Evolutionary conservation across 2,888 invertebrate genomes (phyloP), one percentile per base, ranked within the genome.

Genomic region (Melieria crassipennis): DNA sequence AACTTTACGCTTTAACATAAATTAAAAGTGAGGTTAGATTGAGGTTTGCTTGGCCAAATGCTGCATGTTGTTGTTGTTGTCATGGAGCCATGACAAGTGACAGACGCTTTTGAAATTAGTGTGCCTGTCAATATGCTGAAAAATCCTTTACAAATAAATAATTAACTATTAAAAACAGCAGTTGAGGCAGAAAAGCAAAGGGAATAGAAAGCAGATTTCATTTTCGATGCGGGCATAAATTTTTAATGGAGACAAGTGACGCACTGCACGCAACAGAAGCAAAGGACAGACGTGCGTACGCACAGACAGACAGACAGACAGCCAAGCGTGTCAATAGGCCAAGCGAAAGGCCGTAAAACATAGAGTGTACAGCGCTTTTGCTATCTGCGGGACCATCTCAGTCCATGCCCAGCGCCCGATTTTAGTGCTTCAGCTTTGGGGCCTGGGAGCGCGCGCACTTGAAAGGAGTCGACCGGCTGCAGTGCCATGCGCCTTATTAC

Each of bases 401-500:
- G 56, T 56, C 16, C 7, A 5, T 6, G 16, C 16, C 7, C 42
- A n/a, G 7, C 3, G 16, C 57, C n/a, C 16, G 30, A n/a, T 58
- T 9, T 42, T 11, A 16, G 10, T 10, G n/a, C 43, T 43, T 43
- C 6, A 58, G 42, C 30, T 30, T 1, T 30, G 43, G 52, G 64
- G 42, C 11, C 13, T 52, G 7, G 13, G 16, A 42, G n/a, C 7
- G 52, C 30, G 52, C 11, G 43, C 30, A 9, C n/a, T 6, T 58
- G 9, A 9, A 42, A 55, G 6, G 47, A 13, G 46, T 62, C 7
- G 4, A 13, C 11, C n/a, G 16, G 43, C 9, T 45, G 52, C 45
- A 52, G n/a, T n/a, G n/a, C n/a, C n/a, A 67, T 52, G 67, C 61
- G 62, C 55, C 70, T 70, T 65, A 71, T 71, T 71, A 62, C 45